Conservation (phyloP, 2,113 vertebrate genomes). For the Hydrochoerus hydrochaeris region DNA sequence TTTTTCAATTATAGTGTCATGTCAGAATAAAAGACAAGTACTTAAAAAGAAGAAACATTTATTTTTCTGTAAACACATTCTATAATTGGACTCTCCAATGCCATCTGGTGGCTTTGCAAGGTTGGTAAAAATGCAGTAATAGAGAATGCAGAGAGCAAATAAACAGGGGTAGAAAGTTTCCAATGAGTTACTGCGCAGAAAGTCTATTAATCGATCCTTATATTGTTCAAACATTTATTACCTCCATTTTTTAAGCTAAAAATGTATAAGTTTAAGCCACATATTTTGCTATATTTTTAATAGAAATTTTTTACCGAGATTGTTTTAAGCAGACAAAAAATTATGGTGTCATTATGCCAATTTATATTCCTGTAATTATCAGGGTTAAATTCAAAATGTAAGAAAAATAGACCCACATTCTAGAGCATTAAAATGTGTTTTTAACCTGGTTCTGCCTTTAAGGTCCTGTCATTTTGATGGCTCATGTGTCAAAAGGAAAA, state of each 20-base stretch:
- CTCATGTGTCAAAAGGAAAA: not conserved
- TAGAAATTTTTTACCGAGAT: not conserved
- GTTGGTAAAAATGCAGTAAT: constrained; percentile 73
- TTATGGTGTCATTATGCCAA: not conserved
- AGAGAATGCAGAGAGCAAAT: not conserved
- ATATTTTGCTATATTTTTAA: not conserved
- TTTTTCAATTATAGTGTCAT: constrained; percentile 67
- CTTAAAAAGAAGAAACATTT: constrained; percentile 3
- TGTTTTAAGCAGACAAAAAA: not conserved
- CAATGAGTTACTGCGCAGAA: constrained; percentile 32
- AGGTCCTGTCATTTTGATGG: not conserved
- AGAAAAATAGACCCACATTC: not conserved
- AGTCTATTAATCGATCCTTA: constrained; percentile 27
- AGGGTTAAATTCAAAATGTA: not conserved
- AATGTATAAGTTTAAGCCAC: not conserved
- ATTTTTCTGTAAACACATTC: constrained; percentile 48
- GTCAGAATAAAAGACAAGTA: constrained; percentile 58
- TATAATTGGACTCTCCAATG: constrained; percentile 81
- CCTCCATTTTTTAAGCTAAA: not conserved
- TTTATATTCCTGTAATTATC: not conserved
- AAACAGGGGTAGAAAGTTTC: constrained; percentile 32
- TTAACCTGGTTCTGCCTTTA: not conserved
- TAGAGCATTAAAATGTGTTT: not conserved
- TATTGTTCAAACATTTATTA: constrained; percentile 8
- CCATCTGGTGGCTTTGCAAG: constrained; percentile 84